Percentiles rank a stretch among this genome's conserved stretches.
Conservation (phyloP, 2,113 vertebrate species). For the Ariopsis seemanni region DNA sequence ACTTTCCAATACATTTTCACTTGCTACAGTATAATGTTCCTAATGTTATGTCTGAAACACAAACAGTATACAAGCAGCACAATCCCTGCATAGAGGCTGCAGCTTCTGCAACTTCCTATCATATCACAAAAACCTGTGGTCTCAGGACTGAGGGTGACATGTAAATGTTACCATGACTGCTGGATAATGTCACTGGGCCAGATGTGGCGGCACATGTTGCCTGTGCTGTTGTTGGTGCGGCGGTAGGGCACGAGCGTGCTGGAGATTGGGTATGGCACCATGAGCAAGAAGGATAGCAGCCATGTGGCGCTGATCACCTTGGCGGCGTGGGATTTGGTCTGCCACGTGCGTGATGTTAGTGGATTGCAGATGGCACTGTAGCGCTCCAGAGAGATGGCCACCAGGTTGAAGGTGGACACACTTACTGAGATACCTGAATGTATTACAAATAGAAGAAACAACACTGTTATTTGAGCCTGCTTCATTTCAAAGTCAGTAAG, state of each 20-base stretch:
- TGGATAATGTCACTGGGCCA: conserved; percentile 87
- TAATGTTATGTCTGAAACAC: conserved; percentile 16
- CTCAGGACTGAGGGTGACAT: background rate
- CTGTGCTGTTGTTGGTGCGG: conserved; percentile 86
- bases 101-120: background rate
- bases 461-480: background rate
- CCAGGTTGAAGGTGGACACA: conserved; percentile 93
- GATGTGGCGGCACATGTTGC: conserved; percentile 89
- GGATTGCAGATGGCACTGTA: conserved; percentile 98
- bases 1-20: conserved; percentile 19
- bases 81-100: background rate
- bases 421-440: conserved; percentile 88
- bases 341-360: conserved; percentile 89
- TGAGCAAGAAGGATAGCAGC: conserved; percentile 86
- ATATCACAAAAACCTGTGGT: background rate
- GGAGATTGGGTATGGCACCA: conserved; percentile 94
- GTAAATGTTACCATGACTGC: conserved; percentile 87
- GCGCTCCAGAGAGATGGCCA: conserved; percentile 95
- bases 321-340: conserved; percentile 93
- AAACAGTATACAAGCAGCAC: background rate
- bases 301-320: conserved; percentile 93
- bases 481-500: background rate
- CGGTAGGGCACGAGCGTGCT: conserved; percentile 88
- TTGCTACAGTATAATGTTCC: conserved; percentile 20
- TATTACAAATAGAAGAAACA: conserved; percentile 4